Evolutionary conservation across 1,140 invertebrate genomes (phyloP).

Genomic region (Cotesia typhae): DNA sequence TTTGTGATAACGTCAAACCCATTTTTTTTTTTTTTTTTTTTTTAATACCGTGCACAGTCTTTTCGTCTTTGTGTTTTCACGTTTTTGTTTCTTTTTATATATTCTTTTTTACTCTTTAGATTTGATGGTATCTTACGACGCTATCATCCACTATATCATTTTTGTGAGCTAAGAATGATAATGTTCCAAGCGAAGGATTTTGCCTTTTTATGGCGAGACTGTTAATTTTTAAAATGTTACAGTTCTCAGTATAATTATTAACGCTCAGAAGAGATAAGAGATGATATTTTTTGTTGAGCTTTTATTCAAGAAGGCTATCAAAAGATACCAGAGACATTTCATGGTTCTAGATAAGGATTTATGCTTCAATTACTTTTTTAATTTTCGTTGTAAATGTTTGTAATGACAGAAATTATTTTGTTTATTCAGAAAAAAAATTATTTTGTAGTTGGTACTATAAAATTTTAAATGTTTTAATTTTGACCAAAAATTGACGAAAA

Average conservation of each 20-base stretch:
- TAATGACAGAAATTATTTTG: too few species aligned
- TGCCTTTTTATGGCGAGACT: conserved; percentile 2
- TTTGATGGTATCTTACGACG: conserved; percentile 1
- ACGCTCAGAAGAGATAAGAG: background rate
- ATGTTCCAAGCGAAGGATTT: background rate
- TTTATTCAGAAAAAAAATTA: too few species aligned
- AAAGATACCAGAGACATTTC: too few species aligned
- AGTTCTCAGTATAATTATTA: conserved; percentile 1
- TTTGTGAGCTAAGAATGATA: too few species aligned
- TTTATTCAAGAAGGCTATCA: background rate
- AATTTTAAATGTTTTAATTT: too few species aligned
- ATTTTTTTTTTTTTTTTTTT: conserved; percentile 7
- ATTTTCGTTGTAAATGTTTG: too few species aligned
- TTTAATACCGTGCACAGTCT: background rate
- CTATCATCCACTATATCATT: background rate
- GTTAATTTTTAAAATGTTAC: conserved; percentile 6
- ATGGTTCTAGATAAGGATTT: too few species aligned
- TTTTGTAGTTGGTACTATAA: too few species aligned
- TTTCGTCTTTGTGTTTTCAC: background rate
- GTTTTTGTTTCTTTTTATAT: background rate
- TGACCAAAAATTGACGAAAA: too few species aligned
- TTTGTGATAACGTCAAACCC: conserved; percentile 16
- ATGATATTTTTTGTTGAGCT: background rate
- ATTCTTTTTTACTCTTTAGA: background rate
- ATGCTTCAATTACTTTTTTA: too few species aligned